Evolutionary conservation across 2,113 vertebrate genomes (phyloP).

Genomic region (Hoplias malabaricus): DNA sequence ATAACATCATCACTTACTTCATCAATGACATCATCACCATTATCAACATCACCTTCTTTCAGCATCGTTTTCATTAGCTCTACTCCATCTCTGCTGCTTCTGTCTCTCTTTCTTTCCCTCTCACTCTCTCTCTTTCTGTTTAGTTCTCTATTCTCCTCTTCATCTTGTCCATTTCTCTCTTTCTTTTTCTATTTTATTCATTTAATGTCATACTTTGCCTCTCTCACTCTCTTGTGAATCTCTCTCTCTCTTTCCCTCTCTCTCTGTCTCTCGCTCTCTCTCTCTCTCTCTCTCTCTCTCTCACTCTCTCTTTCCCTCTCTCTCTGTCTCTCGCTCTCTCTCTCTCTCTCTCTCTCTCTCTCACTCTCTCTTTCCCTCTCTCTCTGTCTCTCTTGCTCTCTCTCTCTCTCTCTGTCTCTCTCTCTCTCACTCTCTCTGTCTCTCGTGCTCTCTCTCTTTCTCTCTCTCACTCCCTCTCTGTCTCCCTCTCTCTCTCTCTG

Average conservation of each 20-base stretch:
- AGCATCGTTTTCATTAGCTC: not conserved
- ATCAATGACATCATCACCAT: not conserved
- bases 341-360: not conserved
- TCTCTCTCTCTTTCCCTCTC: not conserved
- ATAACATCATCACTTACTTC: not conserved
- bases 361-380: not conserved
- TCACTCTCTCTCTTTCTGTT: not conserved
- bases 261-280: not conserved
- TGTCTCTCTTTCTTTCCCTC: not conserved
- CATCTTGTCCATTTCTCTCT: not conserved
- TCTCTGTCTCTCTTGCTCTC: no score
- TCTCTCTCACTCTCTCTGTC: constrained; percentile 34
- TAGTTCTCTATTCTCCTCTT: no score
- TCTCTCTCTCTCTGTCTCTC: not conserved
- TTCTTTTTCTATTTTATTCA: not conserved
- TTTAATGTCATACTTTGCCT: not conserved
- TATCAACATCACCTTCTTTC: not conserved
- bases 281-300: not conserved
- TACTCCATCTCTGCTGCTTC: not conserved
- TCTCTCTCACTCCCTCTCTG: constrained; percentile 13
- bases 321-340: not conserved
- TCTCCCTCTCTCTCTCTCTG: no score
- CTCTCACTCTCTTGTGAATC: not conserved
- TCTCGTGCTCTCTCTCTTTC: constrained; percentile 46
- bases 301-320: not conserved